Evolutionary conservation across 2,797 vertebrate species (phyloP), one percentile per base, ranked within the genome.

Genomic region (Characodon lateralis): DNA sequence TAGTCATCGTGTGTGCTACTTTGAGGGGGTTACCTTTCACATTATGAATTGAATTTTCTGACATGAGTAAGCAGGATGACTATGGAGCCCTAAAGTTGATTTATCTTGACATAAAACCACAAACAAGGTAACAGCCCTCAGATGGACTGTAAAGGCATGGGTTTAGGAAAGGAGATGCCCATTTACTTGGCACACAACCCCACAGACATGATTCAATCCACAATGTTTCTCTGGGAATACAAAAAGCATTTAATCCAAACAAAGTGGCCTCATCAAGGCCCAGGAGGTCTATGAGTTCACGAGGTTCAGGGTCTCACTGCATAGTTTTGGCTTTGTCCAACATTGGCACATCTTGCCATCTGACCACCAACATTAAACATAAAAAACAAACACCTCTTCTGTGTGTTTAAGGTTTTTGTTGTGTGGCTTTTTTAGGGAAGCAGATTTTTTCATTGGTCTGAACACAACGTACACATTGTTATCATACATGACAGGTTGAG

Each of bases 311-410:
- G 43, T 81, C 73, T 18, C 48, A 79, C 76, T 88, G 82, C 84
- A 89, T 90, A 87, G 84, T 83, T 91, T 89, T 91, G 91, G 89
- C 91, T 81, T 86, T 73, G 55, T 87, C 88, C 85, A 84, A 83
- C 85, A 86, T 91, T 93, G 91, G 92, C 92, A 93, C 86, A 20
- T 77, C 87, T 88, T 78, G 43, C 68, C 65, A 51, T 74, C 68
- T 63, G 24, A 79, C 78, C 68, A 66, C 20, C 53, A 74, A 76
- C 83, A 20, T 2, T 66, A 72, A 46, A 72, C 4, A 35, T 10
- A 51, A 13, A 48, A 14, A 72, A 72, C 48, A 46, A 51, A 28
- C 50, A 59, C 70, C 26, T 41, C 3, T 43, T 53, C 18, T 35
- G 22, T 65, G 14, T 43, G 10, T 41, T 16, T 10, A 53, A 35